A percentile compares a stretch with the other conserved stretches of the same genome.
These are phyloP conservation scores for Megaceryle alcyon DNA, from an alignment of 2,797 vertebrate genomes.

Conservation along the genomic window DNA sequence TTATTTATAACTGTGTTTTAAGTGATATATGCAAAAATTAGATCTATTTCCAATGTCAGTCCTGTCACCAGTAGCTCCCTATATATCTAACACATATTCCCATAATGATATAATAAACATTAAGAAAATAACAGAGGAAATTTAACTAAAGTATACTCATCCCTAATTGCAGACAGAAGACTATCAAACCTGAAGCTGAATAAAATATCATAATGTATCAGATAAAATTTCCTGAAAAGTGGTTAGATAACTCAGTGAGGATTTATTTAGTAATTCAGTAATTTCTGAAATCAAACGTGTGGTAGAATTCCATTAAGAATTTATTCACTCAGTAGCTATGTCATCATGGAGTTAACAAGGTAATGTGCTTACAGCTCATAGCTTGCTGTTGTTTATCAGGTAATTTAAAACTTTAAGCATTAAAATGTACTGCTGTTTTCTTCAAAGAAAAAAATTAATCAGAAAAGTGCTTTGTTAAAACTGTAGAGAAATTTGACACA, in stretches of 20 bases:
- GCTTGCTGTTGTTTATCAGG: not conserved
- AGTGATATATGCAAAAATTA: not conserved
- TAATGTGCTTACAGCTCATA: not conserved
- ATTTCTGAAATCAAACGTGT: not conserved
- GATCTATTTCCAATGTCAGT: not conserved
- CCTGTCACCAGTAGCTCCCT: not conserved
- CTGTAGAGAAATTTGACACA: not conserved
- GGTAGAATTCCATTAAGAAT: not conserved
- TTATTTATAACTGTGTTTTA: not conserved
- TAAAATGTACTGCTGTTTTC: not conserved
- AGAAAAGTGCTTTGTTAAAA: not conserved
- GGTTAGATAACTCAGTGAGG: not conserved
- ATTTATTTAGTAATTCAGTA: not conserved
- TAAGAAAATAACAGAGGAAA: not conserved
- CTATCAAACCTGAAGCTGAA: not conserved
- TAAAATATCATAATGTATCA: not conserved
- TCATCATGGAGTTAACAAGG: not conserved
- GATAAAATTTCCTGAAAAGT: not conserved
- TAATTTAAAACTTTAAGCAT: not conserved
- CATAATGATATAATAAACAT: not conserved
- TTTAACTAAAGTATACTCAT: not conserved
- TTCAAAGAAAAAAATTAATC: not conserved
- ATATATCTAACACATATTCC: not conserved
- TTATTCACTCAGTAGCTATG: not conserved
- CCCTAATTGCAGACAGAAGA: not conserved